Conservation (phyloP, 2,113 vertebrate species). For the Microtus montanus region DNA sequence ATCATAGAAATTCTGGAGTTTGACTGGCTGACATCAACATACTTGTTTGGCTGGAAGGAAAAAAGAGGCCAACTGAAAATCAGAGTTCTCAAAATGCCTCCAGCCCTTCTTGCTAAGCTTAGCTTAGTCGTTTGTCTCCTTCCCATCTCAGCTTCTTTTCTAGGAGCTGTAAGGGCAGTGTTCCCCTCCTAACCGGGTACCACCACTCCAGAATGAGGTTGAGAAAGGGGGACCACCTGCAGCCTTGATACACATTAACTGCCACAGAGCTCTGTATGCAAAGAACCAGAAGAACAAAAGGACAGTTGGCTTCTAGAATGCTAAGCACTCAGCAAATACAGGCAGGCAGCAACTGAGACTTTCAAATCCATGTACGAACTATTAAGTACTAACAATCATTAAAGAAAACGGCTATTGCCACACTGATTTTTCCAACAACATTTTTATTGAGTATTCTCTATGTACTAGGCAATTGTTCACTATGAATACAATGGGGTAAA, state of each 20-base stretch:
- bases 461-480: slow-evolving; percentile 1
- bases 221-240: not conserved
- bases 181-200: not conserved
- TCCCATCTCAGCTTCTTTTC: not conserved
- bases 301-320: slow-evolving; percentile 30
- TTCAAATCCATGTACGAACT: slow-evolving; percentile 34
- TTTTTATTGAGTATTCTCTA: slow-evolving; percentile 64
- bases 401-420: slow-evolving; percentile 52
- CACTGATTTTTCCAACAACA: slow-evolving; percentile 37
- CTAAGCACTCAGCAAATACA: slow-evolving; percentile 46
- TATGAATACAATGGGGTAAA: not conserved
- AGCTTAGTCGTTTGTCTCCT: not conserved
- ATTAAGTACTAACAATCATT: slow-evolving; percentile 39
- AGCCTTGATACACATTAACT: not conserved
- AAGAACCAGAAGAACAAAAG: slow-evolving; percentile 27
- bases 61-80: slow-evolving; percentile 15
- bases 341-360: not conserved
- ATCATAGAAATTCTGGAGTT: not conserved
- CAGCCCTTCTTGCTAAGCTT: not conserved
- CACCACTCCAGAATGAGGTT: slow-evolving; percentile 15
- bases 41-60: slow-evolving; percentile 28
- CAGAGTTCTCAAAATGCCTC: not conserved
- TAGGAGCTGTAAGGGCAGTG: not conserved
- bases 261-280: slow-evolving; percentile 13
- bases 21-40: slow-evolving; percentile 20